Evolutionary conservation across 23 tunicate genomes (phyloP).

Genomic region (Trididemnum clinides): DNA sequence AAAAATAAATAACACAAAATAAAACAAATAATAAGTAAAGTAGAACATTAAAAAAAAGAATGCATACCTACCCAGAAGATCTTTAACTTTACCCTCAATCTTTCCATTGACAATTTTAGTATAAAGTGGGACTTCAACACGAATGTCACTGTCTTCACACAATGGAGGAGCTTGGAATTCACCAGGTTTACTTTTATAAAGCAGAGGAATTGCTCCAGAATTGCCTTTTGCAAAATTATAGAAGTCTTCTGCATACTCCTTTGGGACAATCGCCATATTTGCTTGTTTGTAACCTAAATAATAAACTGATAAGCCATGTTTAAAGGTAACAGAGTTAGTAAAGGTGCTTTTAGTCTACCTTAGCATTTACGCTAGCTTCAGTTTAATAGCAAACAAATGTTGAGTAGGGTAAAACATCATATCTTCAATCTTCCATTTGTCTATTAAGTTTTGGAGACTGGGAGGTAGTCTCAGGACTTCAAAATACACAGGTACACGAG

Average conservation of each 20-base stretch:
- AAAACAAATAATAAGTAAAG: not conserved
- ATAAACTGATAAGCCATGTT: not conserved
- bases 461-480: too few species aligned
- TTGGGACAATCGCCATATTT: slow-evolving; percentile 66
- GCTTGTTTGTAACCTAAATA: slow-evolving; percentile 81
- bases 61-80: slow-evolving; percentile 45
- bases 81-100: slow-evolving; percentile 4
- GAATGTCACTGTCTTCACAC: slow-evolving; percentile 59
- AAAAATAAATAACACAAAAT: slow-evolving; percentile 1
- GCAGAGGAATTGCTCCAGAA: slow-evolving; percentile 69
- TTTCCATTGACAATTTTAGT: slow-evolving; percentile 43
- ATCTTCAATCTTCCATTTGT: too few species aligned
- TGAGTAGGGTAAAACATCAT: too few species aligned
- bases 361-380: too few species aligned
- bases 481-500: too few species aligned
- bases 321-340: too few species aligned
- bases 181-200: slow-evolving; percentile 74
- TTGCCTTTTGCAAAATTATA: slow-evolving; percentile 52
- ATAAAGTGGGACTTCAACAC: slow-evolving; percentile 73
- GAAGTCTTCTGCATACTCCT: slow-evolving; percentile 60
- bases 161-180: slow-evolving; percentile 42
- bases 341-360: too few species aligned
- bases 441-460: too few species aligned
- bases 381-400: too few species aligned
- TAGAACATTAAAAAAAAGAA: not conserved